A percentile compares a stretch with the other conserved stretches of the same genome.
Evolutionary conservation across 2,888 invertebrate genomes (phyloP).

Genomic region (Lymantria dispar): DNA sequence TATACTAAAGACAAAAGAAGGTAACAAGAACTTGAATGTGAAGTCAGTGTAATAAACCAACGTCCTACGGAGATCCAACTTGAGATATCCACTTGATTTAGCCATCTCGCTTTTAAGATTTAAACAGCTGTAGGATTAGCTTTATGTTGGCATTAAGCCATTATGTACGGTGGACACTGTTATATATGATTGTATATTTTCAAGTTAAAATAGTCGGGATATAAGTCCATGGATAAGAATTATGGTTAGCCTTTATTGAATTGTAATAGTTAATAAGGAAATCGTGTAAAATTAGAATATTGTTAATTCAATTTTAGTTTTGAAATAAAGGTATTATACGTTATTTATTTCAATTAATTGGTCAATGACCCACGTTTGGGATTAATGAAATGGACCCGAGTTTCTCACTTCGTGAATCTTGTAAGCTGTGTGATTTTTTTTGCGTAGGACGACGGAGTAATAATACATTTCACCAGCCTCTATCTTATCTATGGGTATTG

Average conservation of each 20-base stretch:
- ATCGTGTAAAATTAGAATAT: too few species aligned
- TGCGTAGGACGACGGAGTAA: too few species aligned
- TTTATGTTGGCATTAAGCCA: conserved; percentile 59
- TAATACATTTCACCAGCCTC: too few species aligned
- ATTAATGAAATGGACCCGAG: too few species aligned
- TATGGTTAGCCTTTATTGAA: not conserved
- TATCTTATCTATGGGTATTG: too few species aligned
- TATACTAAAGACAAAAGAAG: conserved; percentile 30
- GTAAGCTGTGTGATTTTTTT: too few species aligned
- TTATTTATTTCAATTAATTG: too few species aligned
- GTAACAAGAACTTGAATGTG: conserved; percentile 28
- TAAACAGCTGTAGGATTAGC: conserved; percentile 54
- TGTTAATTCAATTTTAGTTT: too few species aligned
- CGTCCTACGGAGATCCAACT: conserved; percentile 60
- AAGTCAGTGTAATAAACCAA: conserved; percentile 38
- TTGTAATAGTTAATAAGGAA: not conserved
- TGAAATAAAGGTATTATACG: too few species aligned
- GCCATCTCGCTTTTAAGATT: conserved; percentile 61
- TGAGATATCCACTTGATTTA: conserved; percentile 73
- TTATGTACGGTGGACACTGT: conserved; percentile 39
- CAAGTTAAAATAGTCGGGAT: conserved; percentile 33
- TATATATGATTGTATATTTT: conserved; percentile 30
- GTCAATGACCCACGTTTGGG: too few species aligned
- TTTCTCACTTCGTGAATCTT: too few species aligned
- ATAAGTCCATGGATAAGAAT: conserved; percentile 10